Evolutionary conservation across 2,888 invertebrate genomes (phyloP), one percentile per base, ranked within the genome.

Genomic region (Perizoma flavofasciatum): DNA sequence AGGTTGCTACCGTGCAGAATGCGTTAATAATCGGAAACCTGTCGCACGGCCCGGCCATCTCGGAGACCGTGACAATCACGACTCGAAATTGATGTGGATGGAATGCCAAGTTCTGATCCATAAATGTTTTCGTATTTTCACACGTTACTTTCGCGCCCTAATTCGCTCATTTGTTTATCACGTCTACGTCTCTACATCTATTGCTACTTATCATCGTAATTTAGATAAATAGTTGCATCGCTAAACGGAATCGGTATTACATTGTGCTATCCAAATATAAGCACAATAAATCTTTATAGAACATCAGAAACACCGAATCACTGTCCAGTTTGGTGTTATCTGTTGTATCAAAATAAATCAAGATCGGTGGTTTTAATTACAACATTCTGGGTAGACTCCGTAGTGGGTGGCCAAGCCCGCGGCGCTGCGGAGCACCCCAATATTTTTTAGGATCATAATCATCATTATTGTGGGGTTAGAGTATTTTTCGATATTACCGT

Each of bases 21-120:
- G 89, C 90, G 91, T 88, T 73, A 80, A 87, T 84, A 91, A 90
- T 90, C 83, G 82, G 82, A 67, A 86, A 89, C 89, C 88, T 88
- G 90, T 92, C 90, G 87, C 91, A 90, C 90, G 90, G 86, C 84
- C 86, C 73, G 75, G 65, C 66, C 68, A 70, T 74, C 75, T 75
- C 71, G 69, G 68, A 48, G 68, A 69, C 76, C 77, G 77, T 82
- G 74, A 76, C 74, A 70, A 78, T 78, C 77, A 78, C 76, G 77
- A 78, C 78, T 76, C 73, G 75, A 78, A 74, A 69, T 72, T 60
- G 61, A 72, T 72, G 66, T 59, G 61, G 62, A 70, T 59, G 61
- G 62, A 70, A 71, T 71, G 65, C 59, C n/a, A 53, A 37, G 59
- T 55, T 53, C 45, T 63, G 22, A 50, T 61, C 53, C 39, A 59